A percentile compares a stretch with the other conserved stretches of the same genome.
These are phyloP conservation scores for Cyphomyrus plagiostoma DNA, from an alignment of 2,113 vertebrate genomes.

Conservation along the genomic window DNA sequence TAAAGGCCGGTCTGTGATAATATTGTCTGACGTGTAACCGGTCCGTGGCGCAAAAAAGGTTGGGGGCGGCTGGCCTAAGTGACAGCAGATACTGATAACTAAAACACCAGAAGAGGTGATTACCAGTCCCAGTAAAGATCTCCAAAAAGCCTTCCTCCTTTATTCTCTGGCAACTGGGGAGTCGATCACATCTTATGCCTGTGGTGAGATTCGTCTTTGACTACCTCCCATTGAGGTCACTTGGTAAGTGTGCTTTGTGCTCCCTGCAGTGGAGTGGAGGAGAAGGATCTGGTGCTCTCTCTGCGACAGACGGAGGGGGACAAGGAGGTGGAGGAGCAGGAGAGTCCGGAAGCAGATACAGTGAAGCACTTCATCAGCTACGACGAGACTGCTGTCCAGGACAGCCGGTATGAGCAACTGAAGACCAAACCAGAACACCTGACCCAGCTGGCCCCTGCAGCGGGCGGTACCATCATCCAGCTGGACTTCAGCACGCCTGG, in stretches of 20 bases:
- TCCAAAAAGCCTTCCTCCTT: neutral
- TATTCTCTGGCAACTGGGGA: neutral
- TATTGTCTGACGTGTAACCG: too few relatives aligned
- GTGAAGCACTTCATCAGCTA: constrained; percentile 68
- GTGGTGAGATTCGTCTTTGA: neutral
- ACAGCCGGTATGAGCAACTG: constrained; percentile 77
- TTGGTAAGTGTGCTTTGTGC: constrained; percentile 22
- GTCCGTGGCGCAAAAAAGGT: too few relatives aligned
- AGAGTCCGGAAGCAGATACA: constrained; percentile 63
- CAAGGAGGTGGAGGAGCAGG: neutral
- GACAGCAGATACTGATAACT: constrained; percentile 55
- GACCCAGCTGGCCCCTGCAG: constrained; percentile 81
- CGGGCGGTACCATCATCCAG: constrained; percentile 85
- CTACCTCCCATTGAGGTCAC: neutral
- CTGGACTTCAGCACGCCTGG: constrained; percentile 82
- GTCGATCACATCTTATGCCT: neutral
- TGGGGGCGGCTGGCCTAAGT: neutral
- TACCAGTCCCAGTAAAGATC: constrained; percentile 80
- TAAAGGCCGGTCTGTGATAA: too few relatives aligned
- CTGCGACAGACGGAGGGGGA: constrained; percentile 74
- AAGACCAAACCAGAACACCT: constrained; percentile 86
- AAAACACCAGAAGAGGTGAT: constrained; percentile 79
- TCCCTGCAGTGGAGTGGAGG: constrained; percentile 78
- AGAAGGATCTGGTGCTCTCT: constrained; percentile 83
- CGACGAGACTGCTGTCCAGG: constrained; percentile 51